Evolutionary conservation across 2,888 invertebrate species (phyloP).

Genomic region (Calameuta filiformis): DNA sequence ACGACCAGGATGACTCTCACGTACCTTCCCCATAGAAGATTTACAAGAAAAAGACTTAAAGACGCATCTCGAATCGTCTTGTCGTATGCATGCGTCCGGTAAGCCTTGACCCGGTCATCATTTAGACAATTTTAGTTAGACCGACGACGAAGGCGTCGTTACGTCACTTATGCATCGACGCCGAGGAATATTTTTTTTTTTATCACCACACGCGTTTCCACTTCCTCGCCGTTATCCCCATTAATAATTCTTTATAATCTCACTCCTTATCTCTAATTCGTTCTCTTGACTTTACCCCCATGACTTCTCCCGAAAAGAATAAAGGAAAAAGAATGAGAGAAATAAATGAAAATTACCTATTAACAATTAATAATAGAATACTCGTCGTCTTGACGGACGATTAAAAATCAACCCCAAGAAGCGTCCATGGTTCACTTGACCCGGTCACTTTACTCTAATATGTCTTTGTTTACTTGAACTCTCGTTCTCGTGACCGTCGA

Average conservation of each 20-base stretch:
- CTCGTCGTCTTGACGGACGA: not conserved
- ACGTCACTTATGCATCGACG: not conserved
- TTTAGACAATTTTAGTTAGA: conserved; percentile 26
- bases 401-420: not conserved
- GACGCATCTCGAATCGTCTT: conserved; percentile 2
- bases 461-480: not conserved
- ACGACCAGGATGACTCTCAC: conserved; percentile 18
- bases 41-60: conserved; percentile 7
- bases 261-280: not conserved
- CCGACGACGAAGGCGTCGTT: not conserved
- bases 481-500: not conserved
- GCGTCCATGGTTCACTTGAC: not conserved
- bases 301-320: not conserved
- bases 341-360: not conserved
- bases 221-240: not conserved
- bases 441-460: not conserved
- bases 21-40: conserved; percentile 2
- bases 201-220: not conserved
- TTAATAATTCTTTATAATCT: not conserved
- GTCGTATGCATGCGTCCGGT: conserved; percentile 26
- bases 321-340: not conserved
- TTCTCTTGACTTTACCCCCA: not conserved
- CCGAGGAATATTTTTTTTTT: not conserved
- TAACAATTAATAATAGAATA: not conserved
- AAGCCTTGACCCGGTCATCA: conserved; percentile 30